A percentile compares a stretch with the other conserved stretches of the same genome.
phyloP scores from a whole-genome alignment of 2,888 invertebrate genomes.

The Tinea semifulvella region DNA sequence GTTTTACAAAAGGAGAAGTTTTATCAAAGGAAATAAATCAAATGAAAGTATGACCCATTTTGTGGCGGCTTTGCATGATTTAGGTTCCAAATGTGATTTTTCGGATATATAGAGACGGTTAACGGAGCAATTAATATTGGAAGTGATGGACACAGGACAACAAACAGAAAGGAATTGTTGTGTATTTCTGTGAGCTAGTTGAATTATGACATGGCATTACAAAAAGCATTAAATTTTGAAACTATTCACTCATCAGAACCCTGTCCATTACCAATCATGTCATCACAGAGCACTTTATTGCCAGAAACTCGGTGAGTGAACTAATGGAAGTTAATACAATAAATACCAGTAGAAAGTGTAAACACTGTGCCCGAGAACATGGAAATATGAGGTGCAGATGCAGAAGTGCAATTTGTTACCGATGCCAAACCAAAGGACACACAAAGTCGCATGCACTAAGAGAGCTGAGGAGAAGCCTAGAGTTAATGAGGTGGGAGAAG shows the following conservation, averaged over 20 bases:
- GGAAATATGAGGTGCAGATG: conserved; percentile 12
- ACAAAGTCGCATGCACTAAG: conserved; percentile 13
- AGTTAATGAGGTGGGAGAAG: conserved; percentile 13
- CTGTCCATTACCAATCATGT: not conserved
- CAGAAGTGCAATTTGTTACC: conserved; percentile 15
- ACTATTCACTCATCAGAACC: not conserved
- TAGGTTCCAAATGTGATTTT: conserved; percentile 8
- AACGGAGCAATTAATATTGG: conserved; percentile 11
- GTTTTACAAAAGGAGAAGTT: conserved; percentile 15
- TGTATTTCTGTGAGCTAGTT: not conserved
- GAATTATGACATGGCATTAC: conserved; percentile 2
- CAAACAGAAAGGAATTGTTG: not conserved
- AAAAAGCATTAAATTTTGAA: conserved; percentile 13
- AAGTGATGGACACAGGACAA: conserved; percentile 1
- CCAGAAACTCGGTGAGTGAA: not conserved
- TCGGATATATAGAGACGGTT: conserved; percentile 2
- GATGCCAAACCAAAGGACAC: conserved; percentile 15
- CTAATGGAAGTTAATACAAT: conserved; percentile 15
- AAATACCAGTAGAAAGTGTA: conserved; percentile 3
- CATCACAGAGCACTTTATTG: not conserved
- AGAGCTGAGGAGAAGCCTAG: conserved; percentile 7
- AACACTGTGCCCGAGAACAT: conserved; percentile 14
- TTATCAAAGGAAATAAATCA: conserved; percentile 12
- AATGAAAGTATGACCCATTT: conserved; percentile 4
- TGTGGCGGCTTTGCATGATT: conserved; percentile 6